A percentile compares a stretch with the other conserved stretches of the same genome.
Conservation (phyloP, 2,113 vertebrate species). For the Junco hyemalis region DNA sequence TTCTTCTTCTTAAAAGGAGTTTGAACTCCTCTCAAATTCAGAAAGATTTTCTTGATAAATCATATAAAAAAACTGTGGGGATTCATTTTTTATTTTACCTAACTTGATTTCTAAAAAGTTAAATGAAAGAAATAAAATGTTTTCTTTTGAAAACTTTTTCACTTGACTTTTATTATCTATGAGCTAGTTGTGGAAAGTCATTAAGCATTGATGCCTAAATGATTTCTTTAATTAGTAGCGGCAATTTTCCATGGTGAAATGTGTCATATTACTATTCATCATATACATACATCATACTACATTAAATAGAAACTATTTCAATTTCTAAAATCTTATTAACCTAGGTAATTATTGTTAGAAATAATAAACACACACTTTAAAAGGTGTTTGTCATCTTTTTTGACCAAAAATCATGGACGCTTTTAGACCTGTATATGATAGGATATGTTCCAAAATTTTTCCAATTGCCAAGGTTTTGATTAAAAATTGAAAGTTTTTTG, state of each 20-base stretch:
- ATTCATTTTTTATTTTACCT: background rate
- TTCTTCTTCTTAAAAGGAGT: background rate
- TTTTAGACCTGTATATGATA: background rate
- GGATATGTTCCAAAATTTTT: background rate
- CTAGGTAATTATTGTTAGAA: background rate
- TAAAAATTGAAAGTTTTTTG: background rate
- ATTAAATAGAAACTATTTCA: background rate
- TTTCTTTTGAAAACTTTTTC: background rate
- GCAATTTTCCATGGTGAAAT: background rate
- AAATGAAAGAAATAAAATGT: background rate
- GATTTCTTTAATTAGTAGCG: background rate
- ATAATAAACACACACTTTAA: background rate
- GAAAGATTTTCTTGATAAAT: background rate
- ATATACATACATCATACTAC: background rate
- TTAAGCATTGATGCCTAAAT: background rate
- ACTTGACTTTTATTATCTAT: background rate
- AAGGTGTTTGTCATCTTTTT: background rate
- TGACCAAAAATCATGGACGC: background rate
- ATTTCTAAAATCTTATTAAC: background rate
- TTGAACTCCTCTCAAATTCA: background rate
- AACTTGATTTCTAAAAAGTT: background rate
- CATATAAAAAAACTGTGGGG: background rate
- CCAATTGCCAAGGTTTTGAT: background rate
- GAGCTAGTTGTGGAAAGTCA: background rate
- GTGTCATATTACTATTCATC: background rate